Evolutionary conservation across 1,140 invertebrate species (phyloP).

Genomic region (Pararge aegeria): DNA sequence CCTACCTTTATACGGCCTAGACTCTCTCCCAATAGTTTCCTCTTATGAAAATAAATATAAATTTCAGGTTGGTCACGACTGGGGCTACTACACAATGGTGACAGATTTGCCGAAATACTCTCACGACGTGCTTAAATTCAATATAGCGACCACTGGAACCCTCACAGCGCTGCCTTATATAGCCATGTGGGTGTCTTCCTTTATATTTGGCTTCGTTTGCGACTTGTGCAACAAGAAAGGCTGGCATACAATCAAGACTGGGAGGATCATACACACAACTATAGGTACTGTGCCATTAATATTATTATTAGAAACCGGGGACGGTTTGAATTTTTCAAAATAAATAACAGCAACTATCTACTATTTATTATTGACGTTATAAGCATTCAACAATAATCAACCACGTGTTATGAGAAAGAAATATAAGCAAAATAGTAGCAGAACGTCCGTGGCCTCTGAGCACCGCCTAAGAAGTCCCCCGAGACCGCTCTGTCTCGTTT

Average conservation of each 20-base stretch:
- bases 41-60: not conserved
- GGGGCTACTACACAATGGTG: conserved; percentile 96
- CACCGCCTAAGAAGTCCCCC: too few species aligned
- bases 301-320: not conserved
- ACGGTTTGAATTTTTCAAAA: too few species aligned
- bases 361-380: too few species aligned
- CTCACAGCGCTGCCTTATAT: conserved; percentile 86
- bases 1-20: too few species aligned
- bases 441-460: too few species aligned
- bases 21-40: too few species aligned
- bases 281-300: conserved; percentile 80
- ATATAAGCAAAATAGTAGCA: too few species aligned
- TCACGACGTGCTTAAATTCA: conserved; percentile 90
- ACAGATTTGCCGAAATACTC: conserved; percentile 96
- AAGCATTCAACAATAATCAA: too few species aligned
- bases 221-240: conserved; percentile 83
- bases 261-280: conserved; percentile 87
- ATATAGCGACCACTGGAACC: conserved; percentile 86
- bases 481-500: too few species aligned
- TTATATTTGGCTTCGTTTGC: conserved; percentile 83
- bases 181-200: conserved; percentile 86
- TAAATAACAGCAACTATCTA: too few species aligned
- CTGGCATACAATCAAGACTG: conserved; percentile 82
- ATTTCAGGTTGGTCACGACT: conserved; percentile 88
- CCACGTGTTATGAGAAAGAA: too few species aligned